Conservation (phyloP, 2,797 vertebrate genomes). For the Novumbra hubbsi region DNA sequence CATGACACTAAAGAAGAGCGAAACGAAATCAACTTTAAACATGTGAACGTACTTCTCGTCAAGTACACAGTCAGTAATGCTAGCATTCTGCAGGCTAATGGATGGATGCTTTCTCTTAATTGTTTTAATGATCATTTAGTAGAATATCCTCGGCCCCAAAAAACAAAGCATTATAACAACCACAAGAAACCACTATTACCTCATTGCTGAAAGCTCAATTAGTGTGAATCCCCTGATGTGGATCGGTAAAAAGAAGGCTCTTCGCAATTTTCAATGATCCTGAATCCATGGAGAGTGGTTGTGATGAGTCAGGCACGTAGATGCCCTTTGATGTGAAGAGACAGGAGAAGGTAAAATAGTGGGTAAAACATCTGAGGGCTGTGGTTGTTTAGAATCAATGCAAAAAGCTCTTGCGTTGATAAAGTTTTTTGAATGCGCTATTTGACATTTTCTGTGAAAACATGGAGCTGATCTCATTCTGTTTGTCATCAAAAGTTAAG, state of each 20-base stretch:
- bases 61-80: neutral
- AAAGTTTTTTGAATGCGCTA: neutral
- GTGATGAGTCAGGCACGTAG: too few species aligned
- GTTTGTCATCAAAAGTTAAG: neutral
- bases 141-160: neutral
- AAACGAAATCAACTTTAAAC: constrained; percentile 2
- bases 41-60: constrained; percentile 5
- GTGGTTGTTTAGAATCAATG: neutral
- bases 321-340: too few species aligned
- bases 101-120: constrained; percentile 18
- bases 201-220: neutral
- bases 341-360: too few species aligned
- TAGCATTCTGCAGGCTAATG: constrained; percentile 21
- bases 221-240: neutral
- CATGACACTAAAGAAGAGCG: constrained; percentile 13
- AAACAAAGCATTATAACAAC: neutral
- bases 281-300: too few species aligned
- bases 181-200: neutral
- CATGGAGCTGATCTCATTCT: neutral
- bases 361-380: neutral
- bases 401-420: constrained; percentile 1
- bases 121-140: neutral
- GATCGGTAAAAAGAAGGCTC: too few species aligned
- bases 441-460: neutral
- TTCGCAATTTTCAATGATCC: too few species aligned